Base-by-base conservation (phyloP, 2,113 vertebrate species). In the Seriola dumerili region DNA sequence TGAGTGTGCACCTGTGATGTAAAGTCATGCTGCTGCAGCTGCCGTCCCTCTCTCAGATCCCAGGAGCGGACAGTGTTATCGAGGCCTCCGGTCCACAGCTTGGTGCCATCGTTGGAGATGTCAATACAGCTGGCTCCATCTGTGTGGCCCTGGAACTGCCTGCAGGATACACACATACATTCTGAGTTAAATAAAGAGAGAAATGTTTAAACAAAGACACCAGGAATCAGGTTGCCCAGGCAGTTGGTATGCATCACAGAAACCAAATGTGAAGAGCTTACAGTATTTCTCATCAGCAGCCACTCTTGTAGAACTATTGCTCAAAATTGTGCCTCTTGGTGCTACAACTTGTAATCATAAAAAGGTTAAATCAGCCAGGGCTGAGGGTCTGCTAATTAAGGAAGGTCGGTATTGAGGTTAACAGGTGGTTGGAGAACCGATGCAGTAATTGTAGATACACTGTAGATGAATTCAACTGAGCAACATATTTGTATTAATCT, bases 111-210 rank as follows among this genome's bases (percentile, higher is more conserved):
- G 0, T 99, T 97, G 1, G 98, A 99, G 89, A 99, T 99, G 62
- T 99, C 98, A 40, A 99, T 99, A 92, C 98, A 99, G 94, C 98
- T 99, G 89, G 98, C 98, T 3, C 98, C 98, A 0, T 99, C 98
- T 0, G 98, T 99, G 96, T 99, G 98, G 48, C 98, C 98, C 88
- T 99, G 98, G 94, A 99, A 99, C 91, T 99, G 98, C 95, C 98
- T 94, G 72, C 19, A 42, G 42, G 72, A 84, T 14, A 81, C 40
- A 85, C 42, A 77, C 62, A 72, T 50, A 85, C 50, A 81, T 58
- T 78, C 23, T 17, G 10, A 75, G 75, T 72, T 78, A 70, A 85
- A 83, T 59, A 83, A 81, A 86, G 19, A 63, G 8, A 52, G 46
- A 79, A 13, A 40, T 70, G 69, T 79, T 67, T 32, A 40, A 80